These are phyloP conservation scores for Sinelater perroti DNA, from an alignment of 2,888 invertebrate genomes.

Conservation along the genomic window DNA sequence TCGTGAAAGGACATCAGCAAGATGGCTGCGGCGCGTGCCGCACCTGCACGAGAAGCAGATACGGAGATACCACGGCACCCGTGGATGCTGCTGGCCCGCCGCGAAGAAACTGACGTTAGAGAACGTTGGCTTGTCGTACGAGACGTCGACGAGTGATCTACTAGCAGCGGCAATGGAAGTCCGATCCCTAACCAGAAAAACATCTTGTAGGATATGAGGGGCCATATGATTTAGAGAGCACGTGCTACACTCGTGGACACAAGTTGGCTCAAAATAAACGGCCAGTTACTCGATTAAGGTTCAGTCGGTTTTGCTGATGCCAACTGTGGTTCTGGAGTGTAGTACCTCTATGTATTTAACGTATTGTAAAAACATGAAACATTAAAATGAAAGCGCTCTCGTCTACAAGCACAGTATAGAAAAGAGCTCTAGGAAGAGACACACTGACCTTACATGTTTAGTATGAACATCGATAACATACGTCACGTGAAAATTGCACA, in stretches of 20 bases:
- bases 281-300: not conserved
- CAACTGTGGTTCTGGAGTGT: not conserved
- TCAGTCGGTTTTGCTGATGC: not conserved
- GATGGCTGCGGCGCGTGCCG: conserved; percentile 92
- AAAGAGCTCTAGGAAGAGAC: conserved; percentile 18
- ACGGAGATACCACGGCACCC: conserved; percentile 74
- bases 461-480: conserved; percentile 32
- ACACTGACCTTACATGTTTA: conserved; percentile 34
- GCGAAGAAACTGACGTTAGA: conserved; percentile 62
- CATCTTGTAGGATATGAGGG: conserved; percentile 9
- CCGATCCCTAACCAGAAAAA: conserved; percentile 38
- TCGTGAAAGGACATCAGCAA: conserved; percentile 93
- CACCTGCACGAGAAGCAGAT: conserved; percentile 89
- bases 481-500: conserved; percentile 20
- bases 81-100: conserved; percentile 66
- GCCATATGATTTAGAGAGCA: not conserved
- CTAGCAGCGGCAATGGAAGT: conserved; percentile 64
- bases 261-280: not conserved
- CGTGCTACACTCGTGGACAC: not conserved
- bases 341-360: not conserved
- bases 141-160: conserved; percentile 58
- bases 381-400: conserved; percentile 3
- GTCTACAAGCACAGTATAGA: conserved; percentile 19
- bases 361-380: not conserved
- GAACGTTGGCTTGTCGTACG: conserved; percentile 64